Conservation (phyloP, 2,113 vertebrate species). For the Tricholaema leucomelas region DNA sequence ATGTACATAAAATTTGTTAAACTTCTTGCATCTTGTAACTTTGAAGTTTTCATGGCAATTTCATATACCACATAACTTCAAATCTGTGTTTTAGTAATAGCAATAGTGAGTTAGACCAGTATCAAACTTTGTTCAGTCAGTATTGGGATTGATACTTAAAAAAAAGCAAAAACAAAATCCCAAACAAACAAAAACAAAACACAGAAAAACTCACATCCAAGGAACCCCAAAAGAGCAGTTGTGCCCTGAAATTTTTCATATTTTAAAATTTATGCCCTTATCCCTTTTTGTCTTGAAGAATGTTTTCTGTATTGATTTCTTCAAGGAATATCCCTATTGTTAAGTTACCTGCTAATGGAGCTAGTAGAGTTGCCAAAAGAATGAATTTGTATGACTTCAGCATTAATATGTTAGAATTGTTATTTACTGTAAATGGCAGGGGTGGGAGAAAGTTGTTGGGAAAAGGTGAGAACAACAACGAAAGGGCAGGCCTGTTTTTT, state of each 20-base stretch:
- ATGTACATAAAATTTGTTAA: not conserved
- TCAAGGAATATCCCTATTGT: not conserved
- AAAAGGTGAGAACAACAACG: not conserved
- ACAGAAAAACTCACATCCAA: not conserved
- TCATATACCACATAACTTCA: not conserved
- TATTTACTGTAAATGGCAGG: not conserved
- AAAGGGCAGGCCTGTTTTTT: not conserved
- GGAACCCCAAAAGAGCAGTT: not conserved
- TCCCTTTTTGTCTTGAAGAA: not conserved
- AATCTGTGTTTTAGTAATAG: not conserved
- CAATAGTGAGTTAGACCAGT: not conserved
- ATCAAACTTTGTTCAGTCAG: not conserved
- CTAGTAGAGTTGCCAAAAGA: not conserved
- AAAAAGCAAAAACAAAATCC: not conserved
- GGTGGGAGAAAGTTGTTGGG: not conserved
- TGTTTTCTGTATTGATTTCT: not conserved
- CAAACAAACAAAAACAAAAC: not conserved
- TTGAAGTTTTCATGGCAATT: not conserved
- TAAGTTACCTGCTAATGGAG: not conserved
- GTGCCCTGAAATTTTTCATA: not conserved
- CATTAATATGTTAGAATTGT: not conserved
- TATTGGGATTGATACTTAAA: not conserved
- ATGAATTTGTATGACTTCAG: not conserved
- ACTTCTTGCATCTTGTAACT: not conserved
- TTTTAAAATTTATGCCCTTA: not conserved